Base-by-base conservation (phyloP, 1,140 invertebrate genomes). In the Lamellibrachia luymesi region DNA sequence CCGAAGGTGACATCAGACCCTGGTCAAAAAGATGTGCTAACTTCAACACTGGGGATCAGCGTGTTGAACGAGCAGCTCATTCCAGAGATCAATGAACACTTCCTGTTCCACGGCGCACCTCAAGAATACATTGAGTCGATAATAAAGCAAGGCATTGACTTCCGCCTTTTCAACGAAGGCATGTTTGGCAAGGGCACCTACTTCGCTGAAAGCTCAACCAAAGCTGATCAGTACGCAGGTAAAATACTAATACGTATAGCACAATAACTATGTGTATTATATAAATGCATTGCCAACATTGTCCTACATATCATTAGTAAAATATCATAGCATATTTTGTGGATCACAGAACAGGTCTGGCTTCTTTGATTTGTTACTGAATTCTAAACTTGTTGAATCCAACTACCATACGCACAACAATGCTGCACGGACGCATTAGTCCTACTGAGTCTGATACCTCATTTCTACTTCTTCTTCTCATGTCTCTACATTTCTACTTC, bases 101-200 rank as follows among this genome's bases (percentile, higher is more conserved):
- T 80, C 64, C 7, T 80, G 8, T 80, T 80, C 64, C 64, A 80
- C 1, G 64, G 64, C 4, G 64, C 64, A 80, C 64, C 64, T 4
- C 64, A 80, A 80, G 17, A 80, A 80, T 22, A 10, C 25, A 22
- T 80, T 80, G 8, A 80, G 1, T 8, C 64, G 64, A 80, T 80
- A 80, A 10, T 80, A 17, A 80, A 17, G 2, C 64, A 80, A 22
- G 64, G 64, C 64, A 80, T 80, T 80, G 64, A 80, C 64, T 22
- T 2, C 51, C 50, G 93, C 50, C 27, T 93, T 52, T 93, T 27
- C 51, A 25, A 22, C 8, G 52, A 92, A 51, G 64, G 64, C 64
- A 50, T 93, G 56, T 93, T 93, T 92, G 93, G 93, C 51, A 64
- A 52, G 27, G 93, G 93, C 49, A 27, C 90, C 22, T 93, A 93